Percentiles rank a stretch among this genome's conserved stretches.
Conservation (phyloP, 1,140 invertebrate genomes). For the Chrysoperla carnea region DNA sequence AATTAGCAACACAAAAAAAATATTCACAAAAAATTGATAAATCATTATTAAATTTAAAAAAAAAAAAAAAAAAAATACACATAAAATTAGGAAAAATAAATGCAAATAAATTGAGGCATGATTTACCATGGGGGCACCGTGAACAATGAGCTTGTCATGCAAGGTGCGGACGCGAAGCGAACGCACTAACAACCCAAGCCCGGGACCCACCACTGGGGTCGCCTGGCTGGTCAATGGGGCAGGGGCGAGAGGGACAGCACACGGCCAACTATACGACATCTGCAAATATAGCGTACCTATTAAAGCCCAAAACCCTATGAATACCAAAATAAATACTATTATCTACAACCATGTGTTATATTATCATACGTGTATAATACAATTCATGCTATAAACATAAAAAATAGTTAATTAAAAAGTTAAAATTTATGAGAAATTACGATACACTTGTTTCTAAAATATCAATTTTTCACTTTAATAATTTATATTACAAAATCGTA, state of each 20-base stretch:
- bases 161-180: slow-evolving; percentile 13
- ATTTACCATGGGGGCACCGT: slow-evolving; percentile 6
- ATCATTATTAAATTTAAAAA: background rate
- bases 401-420: too few species aligned
- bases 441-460: too few species aligned
- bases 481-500: too few species aligned
- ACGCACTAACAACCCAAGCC: slow-evolving; percentile 15
- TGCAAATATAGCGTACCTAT: slow-evolving; percentile 10
- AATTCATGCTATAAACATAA: background rate
- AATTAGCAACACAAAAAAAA: background rate
- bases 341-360: background rate
- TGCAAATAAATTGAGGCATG: background rate
- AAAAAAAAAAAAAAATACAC: too few species aligned
- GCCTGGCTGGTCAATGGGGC: slow-evolving; percentile 9
- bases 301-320: background rate
- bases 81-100: background rate
- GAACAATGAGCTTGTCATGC: slow-evolving; percentile 31
- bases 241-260: background rate
- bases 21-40: background rate
- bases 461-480: too few species aligned
- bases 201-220: slow-evolving; percentile 6
- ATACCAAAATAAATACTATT: background rate
- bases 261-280: slow-evolving; percentile 21
- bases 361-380: background rate
- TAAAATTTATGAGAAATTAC: too few species aligned